Percentiles rank a stretch among this genome's conserved stretches.
Conservation (phyloP, 2,797 vertebrate genomes). For the Halcyon chelicuti region DNA sequence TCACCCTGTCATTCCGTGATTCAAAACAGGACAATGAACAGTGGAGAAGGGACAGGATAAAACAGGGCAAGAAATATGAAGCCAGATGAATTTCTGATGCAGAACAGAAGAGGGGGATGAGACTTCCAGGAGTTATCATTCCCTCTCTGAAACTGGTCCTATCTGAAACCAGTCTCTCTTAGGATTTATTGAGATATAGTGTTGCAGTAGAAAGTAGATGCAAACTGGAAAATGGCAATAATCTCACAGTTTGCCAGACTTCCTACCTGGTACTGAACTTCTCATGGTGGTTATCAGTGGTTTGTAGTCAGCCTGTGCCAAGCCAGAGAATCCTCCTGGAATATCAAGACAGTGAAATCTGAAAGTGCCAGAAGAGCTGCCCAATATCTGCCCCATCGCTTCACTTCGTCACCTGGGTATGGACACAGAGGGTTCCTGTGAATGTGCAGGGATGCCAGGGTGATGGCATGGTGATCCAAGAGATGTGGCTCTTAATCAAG, state of each 20-base stretch:
- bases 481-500: background rate
- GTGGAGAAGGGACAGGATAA: background rate
- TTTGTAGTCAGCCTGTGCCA: background rate
- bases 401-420: background rate
- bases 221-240: background rate
- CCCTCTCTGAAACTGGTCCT: background rate
- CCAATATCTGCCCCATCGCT: no score
- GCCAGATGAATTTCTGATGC: rapidly evolving
- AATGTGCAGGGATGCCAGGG: background rate
- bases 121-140: background rate
- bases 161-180: background rate
- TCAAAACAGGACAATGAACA: background rate
- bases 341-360: rapidly evolving
- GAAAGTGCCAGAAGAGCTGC: background rate
- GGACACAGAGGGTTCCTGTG: background rate
- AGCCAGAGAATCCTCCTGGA: background rate
- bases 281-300: background rate
- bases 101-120: background rate
- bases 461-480: background rate
- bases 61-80: background rate
- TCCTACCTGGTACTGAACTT: background rate
- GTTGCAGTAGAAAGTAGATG: background rate
- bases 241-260: background rate
- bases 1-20: background rate
- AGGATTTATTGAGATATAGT: background rate